Conservation (phyloP, 2,888 invertebrate species). For the Protonemura montana region DNA sequence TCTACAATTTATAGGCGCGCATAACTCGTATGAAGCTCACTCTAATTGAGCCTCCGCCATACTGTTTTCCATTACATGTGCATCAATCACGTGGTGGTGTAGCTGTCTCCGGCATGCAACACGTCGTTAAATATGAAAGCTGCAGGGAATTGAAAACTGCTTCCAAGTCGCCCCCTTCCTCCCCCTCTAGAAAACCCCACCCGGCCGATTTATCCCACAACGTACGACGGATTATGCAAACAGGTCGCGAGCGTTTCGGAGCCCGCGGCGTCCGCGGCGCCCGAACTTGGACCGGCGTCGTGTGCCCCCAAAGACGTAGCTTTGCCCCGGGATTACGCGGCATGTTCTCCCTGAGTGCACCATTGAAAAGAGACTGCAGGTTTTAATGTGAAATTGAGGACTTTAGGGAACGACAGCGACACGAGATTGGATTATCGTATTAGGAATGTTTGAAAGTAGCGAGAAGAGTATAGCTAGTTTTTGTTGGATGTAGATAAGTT, state of each 20-base stretch:
- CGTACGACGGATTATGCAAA: not conserved
- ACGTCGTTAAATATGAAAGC: slow-evolving; percentile 12
- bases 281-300: not conserved
- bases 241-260: not conserved
- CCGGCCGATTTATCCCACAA: not conserved
- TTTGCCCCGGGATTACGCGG: not conserved
- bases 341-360: not conserved
- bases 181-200: not conserved
- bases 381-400: not conserved
- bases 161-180: not conserved
- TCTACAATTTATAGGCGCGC: not conserved
- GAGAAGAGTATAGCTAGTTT: not conserved
- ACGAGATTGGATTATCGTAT: not conserved
- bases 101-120: not conserved
- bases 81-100: not conserved
- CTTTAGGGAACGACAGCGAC: not conserved
- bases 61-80: not conserved
- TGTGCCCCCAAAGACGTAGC: not conserved
- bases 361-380: not conserved
- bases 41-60: not conserved
- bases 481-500: not conserved
- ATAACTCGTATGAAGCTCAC: not conserved
- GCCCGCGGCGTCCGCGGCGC: not conserved
- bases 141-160: slow-evolving; percentile 5
- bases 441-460: not conserved